Base-by-base conservation (phyloP, 2,888 invertebrate species). In the Limnephilus auricula region DNA sequence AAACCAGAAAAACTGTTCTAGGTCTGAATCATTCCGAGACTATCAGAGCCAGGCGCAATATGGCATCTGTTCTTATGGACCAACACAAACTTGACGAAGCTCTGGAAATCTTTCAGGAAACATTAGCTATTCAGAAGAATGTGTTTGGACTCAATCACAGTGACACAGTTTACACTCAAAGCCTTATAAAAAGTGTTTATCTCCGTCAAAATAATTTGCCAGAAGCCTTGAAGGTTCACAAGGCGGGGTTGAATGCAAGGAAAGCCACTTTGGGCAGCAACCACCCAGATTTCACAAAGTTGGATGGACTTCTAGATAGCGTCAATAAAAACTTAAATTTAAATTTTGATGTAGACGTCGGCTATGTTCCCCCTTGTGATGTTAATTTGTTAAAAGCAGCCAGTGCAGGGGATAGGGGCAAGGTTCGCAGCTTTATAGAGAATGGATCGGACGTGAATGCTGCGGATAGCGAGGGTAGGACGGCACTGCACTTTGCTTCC, bases 51-150 rank as follows among this genome's bases (percentile, higher is more conserved):
- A n/a, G n/a, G n/a, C n/a, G n/a, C n/a, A n/a, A n/a, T 86, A 86
- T 86, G 85, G 45, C 85, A 1, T 4, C n/a, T 10, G 85, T 86
- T 15, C 45, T 50, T 9, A 30, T 31, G 31, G 50, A 4, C 12
- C 84, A 84, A 37, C 2, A 31, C 10, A 86, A 86, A 50, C 25
- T 30, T 25, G 85, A 86, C 1, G 50, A 86, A 30, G 85, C 85
- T 50, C 30, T 86, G 13, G 31, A 50, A 45, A 30, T 45, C 13
- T 86, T 45, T 30, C 12, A 50, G 15, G 45, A 86, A 86, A 30
- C 50, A 6, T 50, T 86, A 15, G 85, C 85, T 86, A 25, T 86
- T 40, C 85, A 86, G 85, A 86, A n/a, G 45, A 86, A 86, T 45
- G 45, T 30, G 13, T 31, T 86, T 12, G 85, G 85, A 30, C 30